A percentile compares a stretch with the other conserved stretches of the same genome.
phyloP scores from a whole-genome alignment of 1,140 invertebrate genomes.

The Saxidomus purpurata region DNA sequence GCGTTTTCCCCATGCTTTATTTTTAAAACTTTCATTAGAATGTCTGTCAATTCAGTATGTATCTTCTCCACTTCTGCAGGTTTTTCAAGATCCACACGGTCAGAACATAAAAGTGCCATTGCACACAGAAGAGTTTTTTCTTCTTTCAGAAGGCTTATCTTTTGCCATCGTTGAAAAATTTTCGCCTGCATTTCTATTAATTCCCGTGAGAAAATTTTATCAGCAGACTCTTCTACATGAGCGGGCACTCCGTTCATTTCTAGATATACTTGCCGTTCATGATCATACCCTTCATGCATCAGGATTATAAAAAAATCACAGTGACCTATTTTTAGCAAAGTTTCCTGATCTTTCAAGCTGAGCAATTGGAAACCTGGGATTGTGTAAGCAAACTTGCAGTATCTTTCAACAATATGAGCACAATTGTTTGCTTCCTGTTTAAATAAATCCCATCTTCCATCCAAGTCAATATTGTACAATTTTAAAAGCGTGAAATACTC shows the following conservation, averaged over 20 bases:
- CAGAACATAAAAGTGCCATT: slow-evolving; percentile 54
- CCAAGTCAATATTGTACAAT: slow-evolving; percentile 60
- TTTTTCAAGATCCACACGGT: slow-evolving; percentile 52
- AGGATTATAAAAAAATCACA: slow-evolving; percentile 67
- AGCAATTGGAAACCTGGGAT: slow-evolving; percentile 60
- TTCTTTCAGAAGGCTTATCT: slow-evolving; percentile 20
- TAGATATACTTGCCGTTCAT: slow-evolving; percentile 43
- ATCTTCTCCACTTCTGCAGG: slow-evolving; percentile 14
- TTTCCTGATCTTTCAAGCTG: slow-evolving; percentile 49
- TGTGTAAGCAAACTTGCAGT: slow-evolving; percentile 59
- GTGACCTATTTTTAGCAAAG: slow-evolving; percentile 54
- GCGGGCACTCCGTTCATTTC: slow-evolving; percentile 56
- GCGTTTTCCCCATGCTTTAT: slow-evolving; percentile 33
- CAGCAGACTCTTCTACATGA: slow-evolving; percentile 62
- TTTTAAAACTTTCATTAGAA: slow-evolving; percentile 18
- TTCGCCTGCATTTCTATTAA: slow-evolving; percentile 43
- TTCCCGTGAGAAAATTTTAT: slow-evolving; percentile 61
- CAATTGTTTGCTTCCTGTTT: slow-evolving; percentile 54
- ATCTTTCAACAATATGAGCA: slow-evolving; percentile 48
- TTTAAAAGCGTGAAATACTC: slow-evolving; percentile 61
- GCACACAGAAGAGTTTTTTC: slow-evolving; percentile 54
- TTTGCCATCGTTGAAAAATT: slow-evolving; percentile 48
- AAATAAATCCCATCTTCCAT: slow-evolving; percentile 52
- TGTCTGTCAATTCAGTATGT: neutral
- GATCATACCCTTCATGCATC: slow-evolving; percentile 61